Evolutionary conservation across 2,113 vertebrate species (phyloP).

Genomic region (Trichomycterus rosablanca): DNA sequence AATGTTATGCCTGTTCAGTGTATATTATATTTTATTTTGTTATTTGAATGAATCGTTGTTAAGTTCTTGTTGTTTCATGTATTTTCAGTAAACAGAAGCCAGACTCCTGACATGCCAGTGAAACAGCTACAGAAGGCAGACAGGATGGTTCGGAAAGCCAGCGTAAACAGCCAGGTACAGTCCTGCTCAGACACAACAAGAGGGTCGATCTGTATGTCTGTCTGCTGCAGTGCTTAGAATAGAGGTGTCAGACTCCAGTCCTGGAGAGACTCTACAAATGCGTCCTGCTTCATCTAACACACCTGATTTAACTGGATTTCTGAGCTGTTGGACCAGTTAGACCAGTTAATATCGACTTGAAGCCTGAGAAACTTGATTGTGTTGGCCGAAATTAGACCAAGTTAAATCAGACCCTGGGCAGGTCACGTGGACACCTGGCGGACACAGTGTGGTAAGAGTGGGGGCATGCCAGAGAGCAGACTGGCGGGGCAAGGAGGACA

Average conservation of each 20-base stretch:
- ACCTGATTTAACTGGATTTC: neutral
- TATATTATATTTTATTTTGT: too few relatives aligned
- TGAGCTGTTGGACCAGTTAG: neutral
- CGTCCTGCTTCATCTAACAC: neutral
- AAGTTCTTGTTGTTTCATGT: neutral
- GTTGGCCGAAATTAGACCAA: conserved; percentile 31
- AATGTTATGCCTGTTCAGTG: too few relatives aligned
- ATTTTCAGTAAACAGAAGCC: conserved; percentile 30
- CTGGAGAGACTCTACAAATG: too few relatives aligned
- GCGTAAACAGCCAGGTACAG: conserved; percentile 27
- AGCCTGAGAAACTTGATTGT: too few relatives aligned
- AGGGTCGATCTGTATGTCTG: conserved; percentile 8
- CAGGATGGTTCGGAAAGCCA: conserved; percentile 3
- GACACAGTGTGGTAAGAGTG: conserved; percentile 27
- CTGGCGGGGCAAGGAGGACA: conserved; percentile 32
- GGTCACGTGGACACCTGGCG: conserved; percentile 29
- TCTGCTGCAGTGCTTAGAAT: neutral
- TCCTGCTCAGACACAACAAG: neutral
- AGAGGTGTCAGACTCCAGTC: neutral
- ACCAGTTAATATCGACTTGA: too few relatives aligned
- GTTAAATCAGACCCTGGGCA: conserved; percentile 23
- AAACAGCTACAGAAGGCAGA: conserved; percentile 10
- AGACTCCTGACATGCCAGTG: conserved; percentile 6
- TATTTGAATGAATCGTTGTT: too few relatives aligned
- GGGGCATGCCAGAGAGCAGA: conserved; percentile 20